phyloP scores from a whole-genome alignment of 2,888 invertebrate genomes.

The Falcaria lacertinaria region DNA sequence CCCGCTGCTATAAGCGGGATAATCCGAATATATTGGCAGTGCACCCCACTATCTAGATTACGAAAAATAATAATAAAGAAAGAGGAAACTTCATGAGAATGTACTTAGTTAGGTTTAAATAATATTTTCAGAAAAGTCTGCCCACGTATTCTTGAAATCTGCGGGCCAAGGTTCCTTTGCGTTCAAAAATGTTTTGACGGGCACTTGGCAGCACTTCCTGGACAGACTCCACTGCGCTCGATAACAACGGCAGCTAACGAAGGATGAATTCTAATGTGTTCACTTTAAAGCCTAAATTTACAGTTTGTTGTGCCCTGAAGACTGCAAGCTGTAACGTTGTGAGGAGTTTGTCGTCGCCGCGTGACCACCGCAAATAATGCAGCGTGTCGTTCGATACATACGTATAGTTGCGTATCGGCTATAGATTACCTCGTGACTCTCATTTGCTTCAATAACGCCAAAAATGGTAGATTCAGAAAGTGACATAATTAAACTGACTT shows the following conservation, averaged over 20 bases:
- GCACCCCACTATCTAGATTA: not conserved
- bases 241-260: not conserved
- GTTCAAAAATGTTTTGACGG: constrained; percentile 23
- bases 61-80: not conserved
- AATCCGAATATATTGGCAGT: not conserved
- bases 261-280: not conserved
- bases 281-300: not conserved
- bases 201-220: constrained; percentile 24
- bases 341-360: not conserved
- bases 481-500: not conserved
- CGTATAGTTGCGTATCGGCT: not conserved
- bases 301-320: not conserved
- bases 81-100: not conserved
- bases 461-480: not conserved
- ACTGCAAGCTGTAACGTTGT: not conserved
- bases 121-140: not conserved
- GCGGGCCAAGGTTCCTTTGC: constrained; percentile 15
- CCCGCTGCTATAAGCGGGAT: not conserved
- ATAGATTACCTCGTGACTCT: not conserved
- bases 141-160: constrained; percentile 8
- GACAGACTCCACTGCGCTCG: constrained; percentile 15
- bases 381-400: not conserved
- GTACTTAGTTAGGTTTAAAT: not conserved
- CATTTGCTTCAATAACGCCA: not conserved
- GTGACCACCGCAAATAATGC: not conserved